Base-by-base conservation (phyloP, 2,113 vertebrate genomes). In the Poicephalus gulielmi region DNA sequence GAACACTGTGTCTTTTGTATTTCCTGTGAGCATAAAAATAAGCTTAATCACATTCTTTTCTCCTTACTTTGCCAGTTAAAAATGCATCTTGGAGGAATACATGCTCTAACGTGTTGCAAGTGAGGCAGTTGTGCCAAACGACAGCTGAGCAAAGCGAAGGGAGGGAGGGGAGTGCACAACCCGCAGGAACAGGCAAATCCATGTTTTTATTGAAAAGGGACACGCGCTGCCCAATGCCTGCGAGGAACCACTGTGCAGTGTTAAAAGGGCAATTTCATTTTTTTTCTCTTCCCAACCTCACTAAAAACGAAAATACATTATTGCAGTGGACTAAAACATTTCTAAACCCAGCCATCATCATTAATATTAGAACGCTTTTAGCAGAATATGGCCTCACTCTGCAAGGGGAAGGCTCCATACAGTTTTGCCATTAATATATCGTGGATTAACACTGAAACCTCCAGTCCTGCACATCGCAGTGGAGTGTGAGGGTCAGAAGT, bases 401-500 rank as follows among this genome's bases (percentile, higher is more conserved):
- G 49, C 47, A 93, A 37, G 41, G 24, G n/a, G 70, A 70, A 74
- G 46, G 43, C 57, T 86, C 77, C 49, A 1, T 37, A 15, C 30
- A 4, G 73, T 95, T 88, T 83, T 73, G 52, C 57, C 14, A 1
- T 79, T 71, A 60, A 55, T 50, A 24, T 13, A 6, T 13, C 0
- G 0, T 63, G 59, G 88, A 23, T 86, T 76, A 70, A n/a, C 79
- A 15, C 0, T 59, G 67, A 87, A 95, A 85, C 88, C 59, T 66
- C 55, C 85, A 16, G 53, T 24, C 63, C 73, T 28, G 70, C 24
- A 13, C 64, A n/a, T 94, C 37, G 4, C 80, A 16, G 66, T 4
- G 23, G 37, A 47, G 73, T 88, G 86, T 33, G 88, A 96, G 89
- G 89, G 96, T 97, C 91, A 93, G 87, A 85, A 96, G 96, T 97